Percentiles rank a stretch among this genome's conserved stretches.
Conservation (phyloP, 30 jellyfish, hydroid and myxozoan genomes). For the Turritopsis rubra region DNA sequence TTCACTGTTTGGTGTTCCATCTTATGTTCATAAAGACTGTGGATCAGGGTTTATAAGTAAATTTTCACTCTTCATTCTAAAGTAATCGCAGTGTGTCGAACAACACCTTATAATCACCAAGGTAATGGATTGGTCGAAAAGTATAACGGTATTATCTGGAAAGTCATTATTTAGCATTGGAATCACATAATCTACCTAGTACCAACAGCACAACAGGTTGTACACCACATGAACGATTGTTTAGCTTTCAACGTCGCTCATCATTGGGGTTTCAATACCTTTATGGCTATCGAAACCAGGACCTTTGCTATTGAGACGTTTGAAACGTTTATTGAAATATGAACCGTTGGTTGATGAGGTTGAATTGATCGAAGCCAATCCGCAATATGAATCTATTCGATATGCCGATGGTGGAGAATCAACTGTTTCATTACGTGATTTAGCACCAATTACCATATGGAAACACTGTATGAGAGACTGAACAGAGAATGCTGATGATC, state of each 20-base stretch:
- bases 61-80: not conserved
- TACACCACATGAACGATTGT: not conserved
- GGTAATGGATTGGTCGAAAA: not conserved
- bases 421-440: not conserved
- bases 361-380: slow-evolving; percentile 4
- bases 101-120: not conserved
- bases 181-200: not conserved
- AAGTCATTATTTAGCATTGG: not conserved
- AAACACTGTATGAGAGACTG: too few species aligned
- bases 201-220: not conserved
- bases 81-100: not conserved
- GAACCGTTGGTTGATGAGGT: not conserved
- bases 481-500: too few species aligned
- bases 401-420: not conserved
- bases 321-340: not conserved
- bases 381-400: not conserved
- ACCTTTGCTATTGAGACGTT: not conserved
- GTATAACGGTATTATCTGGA: not conserved
- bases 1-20: too few species aligned
- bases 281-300: slow-evolving; percentile 1
- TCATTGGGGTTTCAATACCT: not conserved
- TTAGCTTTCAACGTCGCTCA: not conserved
- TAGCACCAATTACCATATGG: not conserved
- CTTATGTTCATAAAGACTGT: too few species aligned
- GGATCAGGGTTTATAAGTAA: too few species aligned